phyloP scores from a whole-genome alignment of 2,797 vertebrate species.

The Chaenodraco wilsoni region DNA sequence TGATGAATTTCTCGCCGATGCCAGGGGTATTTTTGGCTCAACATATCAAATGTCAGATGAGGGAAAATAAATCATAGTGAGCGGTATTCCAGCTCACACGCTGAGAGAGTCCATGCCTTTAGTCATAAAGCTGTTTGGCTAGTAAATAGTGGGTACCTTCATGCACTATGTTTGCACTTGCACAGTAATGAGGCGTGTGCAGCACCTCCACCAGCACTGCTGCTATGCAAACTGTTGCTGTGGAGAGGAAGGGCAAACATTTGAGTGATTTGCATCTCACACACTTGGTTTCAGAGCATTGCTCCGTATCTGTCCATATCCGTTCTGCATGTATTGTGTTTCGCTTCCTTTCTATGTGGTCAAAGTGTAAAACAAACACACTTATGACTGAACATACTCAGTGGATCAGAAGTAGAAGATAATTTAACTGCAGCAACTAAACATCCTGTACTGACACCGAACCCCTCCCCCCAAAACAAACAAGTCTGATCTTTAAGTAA shows the following conservation, averaged over 20 bases:
- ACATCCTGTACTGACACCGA: too few species aligned
- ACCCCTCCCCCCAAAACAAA: too few species aligned
- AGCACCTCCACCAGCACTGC: not conserved
- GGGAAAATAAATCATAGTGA: slow-evolving; percentile 24
- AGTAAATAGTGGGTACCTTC: not conserved
- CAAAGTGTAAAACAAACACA: not conserved
- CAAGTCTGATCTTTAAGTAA: too few species aligned
- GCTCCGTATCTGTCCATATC: not conserved
- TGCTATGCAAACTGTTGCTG: slow-evolving; percentile 24
- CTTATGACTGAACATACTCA: not conserved
- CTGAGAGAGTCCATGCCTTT: not conserved
- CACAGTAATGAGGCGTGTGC: not conserved
- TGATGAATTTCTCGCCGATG: slow-evolving; percentile 6
- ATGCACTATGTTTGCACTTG: slow-evolving; percentile 5
- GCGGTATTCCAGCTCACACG: not conserved
- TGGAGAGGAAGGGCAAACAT: slow-evolving; percentile 4
- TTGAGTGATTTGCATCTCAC: not conserved
- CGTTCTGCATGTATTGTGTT: not conserved
- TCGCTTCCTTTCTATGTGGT: not conserved
- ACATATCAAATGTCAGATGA: slow-evolving; percentile 27
- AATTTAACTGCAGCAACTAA: too few species aligned
- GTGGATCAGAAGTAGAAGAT: not conserved
- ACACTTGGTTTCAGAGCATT: not conserved
- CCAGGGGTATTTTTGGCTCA: slow-evolving; percentile 27
- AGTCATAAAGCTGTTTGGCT: not conserved